These are phyloP conservation scores for Orientallactaga sibirica DNA, from an alignment of 2,797 vertebrate genomes.

Conservation along the genomic window DNA sequence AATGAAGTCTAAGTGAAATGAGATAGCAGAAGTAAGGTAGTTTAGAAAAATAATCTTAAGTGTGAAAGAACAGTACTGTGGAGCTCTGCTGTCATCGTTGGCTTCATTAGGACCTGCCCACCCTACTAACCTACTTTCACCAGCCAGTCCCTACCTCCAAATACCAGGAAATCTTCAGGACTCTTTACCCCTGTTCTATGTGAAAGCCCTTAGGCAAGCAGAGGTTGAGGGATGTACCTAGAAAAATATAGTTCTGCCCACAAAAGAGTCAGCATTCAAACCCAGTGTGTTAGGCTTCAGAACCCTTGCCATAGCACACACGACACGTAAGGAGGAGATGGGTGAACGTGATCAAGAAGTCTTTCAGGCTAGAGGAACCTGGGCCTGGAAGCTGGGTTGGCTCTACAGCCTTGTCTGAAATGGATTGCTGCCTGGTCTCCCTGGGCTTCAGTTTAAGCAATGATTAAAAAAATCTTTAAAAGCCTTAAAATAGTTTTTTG, in stretches of 20 bases:
- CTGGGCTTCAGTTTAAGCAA: background rate
- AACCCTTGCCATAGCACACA: background rate
- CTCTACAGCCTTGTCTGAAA: background rate
- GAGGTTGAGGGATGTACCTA: background rate
- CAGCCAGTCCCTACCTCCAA: too few species aligned
- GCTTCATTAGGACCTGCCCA: background rate
- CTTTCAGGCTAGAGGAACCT: accelerated
- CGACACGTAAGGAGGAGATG: background rate
- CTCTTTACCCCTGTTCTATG: background rate
- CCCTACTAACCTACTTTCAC: background rate
- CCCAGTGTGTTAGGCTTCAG: background rate
- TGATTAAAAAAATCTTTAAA: background rate
- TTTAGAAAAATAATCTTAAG: background rate
- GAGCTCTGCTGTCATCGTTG: background rate
- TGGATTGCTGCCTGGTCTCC: background rate
- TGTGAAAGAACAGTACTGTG: background rate
- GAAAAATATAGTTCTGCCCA: background rate
- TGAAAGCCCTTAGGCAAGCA: background rate
- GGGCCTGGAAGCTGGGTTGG: too few species aligned
- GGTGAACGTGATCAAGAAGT: background rate
- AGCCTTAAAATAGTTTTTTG: background rate
- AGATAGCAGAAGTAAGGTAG: background rate
- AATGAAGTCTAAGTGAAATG: background rate
- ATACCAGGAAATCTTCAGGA: too few species aligned
- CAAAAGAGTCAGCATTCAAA: background rate